A percentile compares a stretch with the other conserved stretches of the same genome.
phyloP scores from a whole-genome alignment of 1,140 invertebrate genomes.

The Monomorium pharaonis region DNA sequence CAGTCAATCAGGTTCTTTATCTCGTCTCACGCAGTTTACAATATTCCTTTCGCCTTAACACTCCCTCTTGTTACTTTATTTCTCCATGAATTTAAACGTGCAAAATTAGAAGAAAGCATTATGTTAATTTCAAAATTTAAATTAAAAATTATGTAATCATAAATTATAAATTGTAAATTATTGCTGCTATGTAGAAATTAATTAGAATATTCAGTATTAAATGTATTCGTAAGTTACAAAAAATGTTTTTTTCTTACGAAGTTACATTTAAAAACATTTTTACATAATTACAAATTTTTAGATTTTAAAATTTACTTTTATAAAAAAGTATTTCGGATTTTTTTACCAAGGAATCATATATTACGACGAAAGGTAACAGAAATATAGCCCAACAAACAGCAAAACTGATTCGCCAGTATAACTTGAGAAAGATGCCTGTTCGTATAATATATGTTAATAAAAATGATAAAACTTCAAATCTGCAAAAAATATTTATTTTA shows the following conservation, averaged over 20 bases:
- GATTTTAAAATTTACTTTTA: background rate
- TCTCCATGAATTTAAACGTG: too few species aligned
- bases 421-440: slow-evolving; percentile 21
- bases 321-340: background rate
- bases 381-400: slow-evolving; percentile 86
- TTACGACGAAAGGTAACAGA: slow-evolving; percentile 85
- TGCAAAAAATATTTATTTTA: background rate
- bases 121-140: background rate
- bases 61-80: too few species aligned
- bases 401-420: slow-evolving; percentile 87
- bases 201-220: background rate
- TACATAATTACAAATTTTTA: background rate
- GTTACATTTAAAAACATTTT: background rate
- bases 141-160: background rate
- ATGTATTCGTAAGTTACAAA: background rate
- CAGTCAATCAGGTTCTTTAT: too few species aligned
- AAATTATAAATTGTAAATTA: background rate
- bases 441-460: slow-evolving; percentile 28
- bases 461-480: background rate
- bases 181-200: background rate
- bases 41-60: too few species aligned
- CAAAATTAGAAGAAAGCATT: background rate
- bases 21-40: too few species aligned
- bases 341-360: slow-evolving; percentile 83
- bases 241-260: background rate